Base-by-base conservation (phyloP, 2,888 invertebrate genomes). In the Acronicta aceris region DNA sequence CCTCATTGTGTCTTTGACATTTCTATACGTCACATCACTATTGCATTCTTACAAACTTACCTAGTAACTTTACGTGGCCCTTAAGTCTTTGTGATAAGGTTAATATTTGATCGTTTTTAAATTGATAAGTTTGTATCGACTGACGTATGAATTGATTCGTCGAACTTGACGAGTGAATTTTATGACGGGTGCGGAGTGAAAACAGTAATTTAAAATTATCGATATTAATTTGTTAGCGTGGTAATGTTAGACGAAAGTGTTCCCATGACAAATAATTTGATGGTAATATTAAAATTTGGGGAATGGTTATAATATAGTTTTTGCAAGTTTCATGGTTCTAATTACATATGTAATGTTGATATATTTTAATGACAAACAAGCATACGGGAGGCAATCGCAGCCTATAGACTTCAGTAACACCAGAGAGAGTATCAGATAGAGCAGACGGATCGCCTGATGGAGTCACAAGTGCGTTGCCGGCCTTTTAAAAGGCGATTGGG, bases 111-210 rank as follows among this genome's bases (percentile, higher is more conserved):
- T 30, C 42, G 9, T 43, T 46, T 42, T 21, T 5, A 5, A 8
- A 2, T 43, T 41, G 17, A 10, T 27, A 53, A 43, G 12, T 40
- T 67, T 30, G 76, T 67, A 59, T 60, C 6, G 51, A 51, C 65
- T 79, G 82, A 84, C 84, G 84, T 74, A 72, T 65, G 81, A 69
- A 82, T 81, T 78, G 81, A 80, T 84, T 83, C 83, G 75, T 74
- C 60, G 84, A 84, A 83, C 73, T 81, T 79, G 77, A 75, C 68
- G 66, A 76, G 72, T 70, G 63, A 68, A 67, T 79, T 75, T 75
- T 74, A 71, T 68, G 68, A 77, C 65, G 61, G 65, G 56, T 57
- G 65, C 40, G 50, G 48, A 77, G 78, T 67, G 76, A 78, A 78
- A 76, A 76, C 67, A 63, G 64, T 76, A 69, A 77, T 76, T 77